Evolutionary conservation across 2,113 vertebrate genomes (phyloP).

Genomic region (Tragulus kanchil): DNA sequence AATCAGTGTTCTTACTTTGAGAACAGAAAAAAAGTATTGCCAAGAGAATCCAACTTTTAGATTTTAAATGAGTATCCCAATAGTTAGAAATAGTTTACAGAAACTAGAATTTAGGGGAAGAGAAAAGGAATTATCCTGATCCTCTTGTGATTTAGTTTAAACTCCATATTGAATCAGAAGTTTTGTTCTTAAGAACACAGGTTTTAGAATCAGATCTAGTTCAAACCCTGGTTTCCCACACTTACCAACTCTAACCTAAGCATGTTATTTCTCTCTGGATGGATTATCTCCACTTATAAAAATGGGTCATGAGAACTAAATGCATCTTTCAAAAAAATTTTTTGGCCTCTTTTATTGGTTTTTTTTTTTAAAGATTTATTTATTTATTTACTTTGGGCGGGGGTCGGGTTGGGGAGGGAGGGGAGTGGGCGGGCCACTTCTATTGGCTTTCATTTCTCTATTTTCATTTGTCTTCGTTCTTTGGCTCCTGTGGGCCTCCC

Average conservation of each 20-base stretch:
- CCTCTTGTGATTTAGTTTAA: slow-evolving; percentile 38
- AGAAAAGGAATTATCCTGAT: background rate
- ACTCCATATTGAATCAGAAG: background rate
- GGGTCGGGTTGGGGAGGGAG: too few relatives aligned
- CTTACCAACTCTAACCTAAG: background rate
- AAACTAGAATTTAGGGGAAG: slow-evolving; percentile 1
- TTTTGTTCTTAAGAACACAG: background rate
- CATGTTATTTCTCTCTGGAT: background rate
- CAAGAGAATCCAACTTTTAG: background rate
- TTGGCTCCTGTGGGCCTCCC: too few relatives aligned
- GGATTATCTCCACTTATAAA: background rate
- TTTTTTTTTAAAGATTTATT: too few relatives aligned
- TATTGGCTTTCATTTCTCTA: too few relatives aligned
- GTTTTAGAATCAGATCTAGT: background rate
- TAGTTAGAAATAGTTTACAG: background rate
- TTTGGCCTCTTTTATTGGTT: too few relatives aligned
- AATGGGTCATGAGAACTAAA: background rate
- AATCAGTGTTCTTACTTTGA: background rate
- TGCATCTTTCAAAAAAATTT: background rate
- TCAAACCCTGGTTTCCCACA: background rate
- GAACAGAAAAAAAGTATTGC: background rate
- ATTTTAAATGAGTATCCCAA: background rate
- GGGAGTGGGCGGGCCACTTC: too few relatives aligned
- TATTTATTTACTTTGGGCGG: too few relatives aligned
- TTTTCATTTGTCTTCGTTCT: too few relatives aligned